These are phyloP conservation scores for Stegodyphus dumicola DNA, from an alignment of 1,140 invertebrate species.

Conservation along the genomic window DNA sequence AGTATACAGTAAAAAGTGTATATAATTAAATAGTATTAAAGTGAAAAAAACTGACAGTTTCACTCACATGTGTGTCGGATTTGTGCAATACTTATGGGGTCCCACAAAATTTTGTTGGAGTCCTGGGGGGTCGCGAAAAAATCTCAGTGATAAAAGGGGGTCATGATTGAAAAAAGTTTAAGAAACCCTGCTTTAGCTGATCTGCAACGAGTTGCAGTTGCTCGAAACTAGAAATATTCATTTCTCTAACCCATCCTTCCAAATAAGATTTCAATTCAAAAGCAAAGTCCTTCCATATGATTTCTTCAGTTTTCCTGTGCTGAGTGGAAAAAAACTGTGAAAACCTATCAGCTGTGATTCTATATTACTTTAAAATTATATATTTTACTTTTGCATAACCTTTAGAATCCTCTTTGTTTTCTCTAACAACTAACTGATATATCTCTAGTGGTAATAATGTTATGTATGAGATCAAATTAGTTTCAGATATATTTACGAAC, in stretches of 20 bases:
- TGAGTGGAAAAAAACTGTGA: not conserved
- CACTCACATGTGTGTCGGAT: too few relatives aligned
- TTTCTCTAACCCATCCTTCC: not conserved
- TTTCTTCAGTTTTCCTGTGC: not conserved
- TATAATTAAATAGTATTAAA: too few relatives aligned
- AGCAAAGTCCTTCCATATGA: not conserved
- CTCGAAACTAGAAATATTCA: not conserved
- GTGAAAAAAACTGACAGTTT: too few relatives aligned
- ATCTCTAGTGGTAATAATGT: not conserved
- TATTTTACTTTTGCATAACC: not conserved
- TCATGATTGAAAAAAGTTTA: too few relatives aligned
- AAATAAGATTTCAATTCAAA: slow-evolving; percentile 4
- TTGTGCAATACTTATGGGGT: too few relatives aligned
- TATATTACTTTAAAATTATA: not conserved
- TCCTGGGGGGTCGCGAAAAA: too few relatives aligned
- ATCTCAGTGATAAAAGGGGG: too few relatives aligned
- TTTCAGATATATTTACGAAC: slow-evolving; percentile 8
- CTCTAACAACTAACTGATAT: slow-evolving; percentile 6
- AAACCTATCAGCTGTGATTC: not conserved
- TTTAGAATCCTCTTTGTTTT: not conserved
- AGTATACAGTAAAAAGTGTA: too few relatives aligned
- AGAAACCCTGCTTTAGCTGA: slow-evolving; percentile 4
- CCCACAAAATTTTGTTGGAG: too few relatives aligned
- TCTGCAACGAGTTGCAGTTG: slow-evolving; percentile 1
- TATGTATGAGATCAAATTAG: not conserved